These are phyloP conservation scores for Scelioninae gen. 2 DNA, from an alignment of 2,888 invertebrate genomes.

Conservation along the genomic window DNA sequence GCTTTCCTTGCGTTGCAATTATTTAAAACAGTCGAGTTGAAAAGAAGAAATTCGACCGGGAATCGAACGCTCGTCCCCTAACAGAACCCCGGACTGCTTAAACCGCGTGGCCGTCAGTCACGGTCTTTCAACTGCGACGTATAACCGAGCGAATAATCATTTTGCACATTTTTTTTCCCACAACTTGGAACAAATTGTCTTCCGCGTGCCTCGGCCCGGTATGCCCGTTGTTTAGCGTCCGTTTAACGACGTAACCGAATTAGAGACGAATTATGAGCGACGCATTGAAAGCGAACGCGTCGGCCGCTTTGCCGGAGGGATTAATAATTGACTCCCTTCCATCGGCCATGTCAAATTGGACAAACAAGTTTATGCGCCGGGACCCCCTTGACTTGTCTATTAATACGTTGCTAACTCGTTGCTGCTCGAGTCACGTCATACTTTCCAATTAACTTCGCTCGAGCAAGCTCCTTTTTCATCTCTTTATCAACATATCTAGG, in stretches of 20 bases:
- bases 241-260: slow-evolving; percentile 41
- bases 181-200: too few species aligned
- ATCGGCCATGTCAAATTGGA: slow-evolving; percentile 43
- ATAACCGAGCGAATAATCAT: too few species aligned
- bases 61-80: slow-evolving; percentile 44
- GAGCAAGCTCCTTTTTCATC: too few species aligned
- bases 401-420: slow-evolving; percentile 48
- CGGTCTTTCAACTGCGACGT: too few species aligned
- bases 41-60: slow-evolving; percentile 51
- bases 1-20: slow-evolving; percentile 40
- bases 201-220: too few species aligned
- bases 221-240: slow-evolving; percentile 45
- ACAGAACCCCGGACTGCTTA: too few species aligned
- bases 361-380: slow-evolving; percentile 40
- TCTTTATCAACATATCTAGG: too few species aligned
- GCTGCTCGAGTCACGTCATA: slow-evolving; percentile 31
- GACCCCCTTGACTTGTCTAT: slow-evolving; percentile 41
- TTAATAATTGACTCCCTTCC: slow-evolving; percentile 47
- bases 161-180: too few species aligned
- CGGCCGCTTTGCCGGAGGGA: slow-evolving; percentile 36
- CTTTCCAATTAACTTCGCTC: slow-evolving; percentile 39
- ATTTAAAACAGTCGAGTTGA: slow-evolving; percentile 59
- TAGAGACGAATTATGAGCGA: slow-evolving; percentile 43
- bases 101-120: too few species aligned
- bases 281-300: slow-evolving; percentile 38